Evolutionary conservation across 2,888 invertebrate species (phyloP).

Genomic region (Drosophila neonasuta): DNA sequence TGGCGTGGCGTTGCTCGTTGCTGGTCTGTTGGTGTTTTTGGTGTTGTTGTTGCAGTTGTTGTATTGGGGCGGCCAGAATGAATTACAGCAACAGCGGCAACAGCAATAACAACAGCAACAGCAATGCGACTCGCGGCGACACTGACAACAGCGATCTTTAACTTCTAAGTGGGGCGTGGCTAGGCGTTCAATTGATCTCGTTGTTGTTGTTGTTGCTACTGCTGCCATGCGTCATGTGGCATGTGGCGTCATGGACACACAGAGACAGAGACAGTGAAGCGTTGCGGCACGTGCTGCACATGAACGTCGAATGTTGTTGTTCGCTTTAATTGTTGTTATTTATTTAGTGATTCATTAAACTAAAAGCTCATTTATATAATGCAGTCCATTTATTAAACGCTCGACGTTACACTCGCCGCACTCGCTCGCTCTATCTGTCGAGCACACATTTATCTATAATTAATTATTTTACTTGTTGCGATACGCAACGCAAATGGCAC

Average conservation of each 20-base stretch:
- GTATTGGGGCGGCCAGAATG: conserved; percentile 83
- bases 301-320: neutral
- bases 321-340: conserved; percentile 45
- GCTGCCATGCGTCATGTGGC: conserved; percentile 50
- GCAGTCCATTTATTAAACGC: conserved; percentile 68
- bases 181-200: conserved; percentile 10
- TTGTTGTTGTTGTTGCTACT: conserved; percentile 28
- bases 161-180: conserved; percentile 28
- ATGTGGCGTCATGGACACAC: conserved; percentile 1
- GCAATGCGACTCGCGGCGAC: neutral
- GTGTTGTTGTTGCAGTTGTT: conserved; percentile 80
- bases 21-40: conserved; percentile 80
- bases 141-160: conserved; percentile 1
- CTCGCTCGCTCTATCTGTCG: conserved; percentile 20
- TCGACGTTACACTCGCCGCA: conserved; percentile 11
- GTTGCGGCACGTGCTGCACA: conserved; percentile 1
- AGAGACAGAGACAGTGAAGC: neutral
- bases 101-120: conserved; percentile 34
- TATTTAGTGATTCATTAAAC: conserved; percentile 74
- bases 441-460: conserved; percentile 69
- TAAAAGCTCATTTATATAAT: conserved; percentile 76
- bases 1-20: conserved; percentile 25
- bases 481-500: conserved; percentile 9
- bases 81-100: conserved; percentile 67
- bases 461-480: conserved; percentile 69